Base-by-base conservation (phyloP, 1,140 invertebrate genomes). In the Pseudobourletiella spinata region DNA sequence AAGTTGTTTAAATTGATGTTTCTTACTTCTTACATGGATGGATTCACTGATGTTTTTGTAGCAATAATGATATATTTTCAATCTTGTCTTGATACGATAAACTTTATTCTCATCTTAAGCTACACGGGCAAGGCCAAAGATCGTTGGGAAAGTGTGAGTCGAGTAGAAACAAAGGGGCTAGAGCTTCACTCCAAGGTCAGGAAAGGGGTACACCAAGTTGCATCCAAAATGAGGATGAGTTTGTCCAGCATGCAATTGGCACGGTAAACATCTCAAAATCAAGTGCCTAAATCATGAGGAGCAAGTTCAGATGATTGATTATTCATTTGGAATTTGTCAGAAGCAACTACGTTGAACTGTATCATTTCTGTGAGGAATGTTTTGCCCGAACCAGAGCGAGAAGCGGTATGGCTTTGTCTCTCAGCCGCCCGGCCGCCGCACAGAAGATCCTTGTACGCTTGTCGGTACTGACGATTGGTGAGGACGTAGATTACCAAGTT, bases 401-500 rank as follows among this genome's bases (percentile, higher is more conserved):
- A 73, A 44, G 70, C 50, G 59, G 71, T 50, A 63, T 67, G 56
- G 64, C 61, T 55, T 58, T 67, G 56, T 60, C 64, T 57, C 46
- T 61, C 16, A 56, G 39, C 44, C 25, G 46, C n/a, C 59, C 48
- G 15, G 32, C 43, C 14, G 2, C 25, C 18, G 29, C 51, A 75
- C 30, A 88, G 76, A 28, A 88, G 74, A 69, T 86, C 84, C 16
- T 78, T 78, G 72, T 87, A 89, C 8, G 86, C 87, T 8, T 84
- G 80, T 48, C 86, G 75, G 70, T 92, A 92, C 64, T 90, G 84
- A 67, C 87, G 81, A 73, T 90, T 91, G 57, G 87, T 88, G 3
- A 84, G 85, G 0, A 88, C 88, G 76, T 92, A 92, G 66, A 91
- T 91, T 59, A 92, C 81, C 0, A 89, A 88, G 74, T 92, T 92